Evolutionary conservation across 37 sponge, comb jelly and placozoan genomes (phyloP).

Genomic region (Oopsacas minuta): DNA sequence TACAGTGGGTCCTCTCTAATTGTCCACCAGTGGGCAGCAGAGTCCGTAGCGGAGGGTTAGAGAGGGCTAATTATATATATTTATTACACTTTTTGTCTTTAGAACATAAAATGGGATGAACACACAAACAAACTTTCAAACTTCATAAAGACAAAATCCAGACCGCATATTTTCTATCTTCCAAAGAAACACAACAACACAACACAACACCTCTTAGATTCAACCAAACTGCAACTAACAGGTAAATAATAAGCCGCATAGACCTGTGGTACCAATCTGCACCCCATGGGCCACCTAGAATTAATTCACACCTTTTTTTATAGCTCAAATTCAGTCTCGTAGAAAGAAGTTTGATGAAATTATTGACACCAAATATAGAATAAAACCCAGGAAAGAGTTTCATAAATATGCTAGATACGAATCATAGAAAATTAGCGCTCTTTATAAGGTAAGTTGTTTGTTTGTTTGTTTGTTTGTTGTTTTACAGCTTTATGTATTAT

Average conservation of each 20-base stretch:
- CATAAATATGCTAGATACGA: background rate
- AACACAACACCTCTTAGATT: background rate
- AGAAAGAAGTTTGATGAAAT: background rate
- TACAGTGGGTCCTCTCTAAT: no score
- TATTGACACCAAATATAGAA: background rate
- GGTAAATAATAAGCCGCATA: background rate
- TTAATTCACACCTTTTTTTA: no score
- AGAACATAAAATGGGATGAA: background rate
- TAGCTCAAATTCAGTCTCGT: background rate
- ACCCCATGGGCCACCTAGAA: no score
- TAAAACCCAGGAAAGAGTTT: background rate
- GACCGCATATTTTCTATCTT: conserved; percentile 1
- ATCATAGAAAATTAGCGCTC: background rate
- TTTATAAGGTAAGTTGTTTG: no score
- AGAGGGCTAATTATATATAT: no score
- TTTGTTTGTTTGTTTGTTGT: conserved; percentile 12
- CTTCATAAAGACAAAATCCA: background rate
- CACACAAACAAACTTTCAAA: background rate
- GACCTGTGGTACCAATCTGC: no score
- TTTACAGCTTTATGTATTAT: background rate
- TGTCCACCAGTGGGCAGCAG: no score
- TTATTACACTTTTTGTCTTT: no score
- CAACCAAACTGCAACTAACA: background rate
- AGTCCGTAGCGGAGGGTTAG: no score
- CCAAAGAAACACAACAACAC: background rate